phyloP scores from a whole-genome alignment of 2,888 invertebrate species.

The Cacoxenus indagator region DNA sequence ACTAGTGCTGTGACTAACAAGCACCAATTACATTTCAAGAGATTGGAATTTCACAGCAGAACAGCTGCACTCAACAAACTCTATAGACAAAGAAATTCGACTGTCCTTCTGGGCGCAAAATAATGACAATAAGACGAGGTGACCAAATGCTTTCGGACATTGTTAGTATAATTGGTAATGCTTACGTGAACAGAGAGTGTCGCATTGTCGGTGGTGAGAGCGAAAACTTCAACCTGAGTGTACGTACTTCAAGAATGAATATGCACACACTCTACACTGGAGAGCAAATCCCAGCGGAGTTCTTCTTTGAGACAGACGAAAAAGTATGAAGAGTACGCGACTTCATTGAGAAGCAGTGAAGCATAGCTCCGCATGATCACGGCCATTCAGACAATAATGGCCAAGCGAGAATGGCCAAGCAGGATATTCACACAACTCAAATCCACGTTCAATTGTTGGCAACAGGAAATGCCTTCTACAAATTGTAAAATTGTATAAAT shows the following conservation, averaged over 20 bases:
- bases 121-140: conserved; percentile 10
- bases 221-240: conserved; percentile 20
- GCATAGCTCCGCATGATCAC: conserved; percentile 55
- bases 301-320: conserved; percentile 35
- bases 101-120: neutral
- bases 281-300: conserved; percentile 52
- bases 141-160: conserved; percentile 41
- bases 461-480: conserved; percentile 32
- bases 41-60: conserved; percentile 10
- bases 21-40: neutral
- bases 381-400: conserved; percentile 27
- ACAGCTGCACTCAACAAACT: conserved; percentile 14
- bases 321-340: neutral
- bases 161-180: conserved; percentile 28
- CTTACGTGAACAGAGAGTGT: conserved; percentile 56
- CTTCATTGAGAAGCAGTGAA: conserved; percentile 52
- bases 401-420: conserved; percentile 16
- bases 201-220: conserved; percentile 50
- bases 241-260: conserved; percentile 50
- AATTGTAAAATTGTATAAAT: conserved; percentile 29
- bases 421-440: conserved; percentile 49
- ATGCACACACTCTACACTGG: conserved; percentile 43
- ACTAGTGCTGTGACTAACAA: conserved; percentile 5
- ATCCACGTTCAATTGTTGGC: conserved; percentile 51
- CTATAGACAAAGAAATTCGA: neutral